Base-by-base conservation (phyloP, 2,113 vertebrate species). In the Protomyctophum bolini region DNA sequence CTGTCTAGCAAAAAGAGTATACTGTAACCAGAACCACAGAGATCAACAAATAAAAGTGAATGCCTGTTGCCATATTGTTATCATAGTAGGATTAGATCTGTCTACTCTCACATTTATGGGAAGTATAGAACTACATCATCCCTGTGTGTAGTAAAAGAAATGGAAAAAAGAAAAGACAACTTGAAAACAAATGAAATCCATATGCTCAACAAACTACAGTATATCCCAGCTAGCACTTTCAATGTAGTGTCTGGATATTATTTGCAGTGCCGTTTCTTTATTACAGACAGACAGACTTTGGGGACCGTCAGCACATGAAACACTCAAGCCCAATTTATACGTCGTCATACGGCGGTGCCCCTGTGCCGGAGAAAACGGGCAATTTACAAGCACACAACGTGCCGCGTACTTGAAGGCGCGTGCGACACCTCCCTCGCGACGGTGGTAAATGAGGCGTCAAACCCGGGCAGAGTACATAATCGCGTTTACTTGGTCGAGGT, bases 401-500 rank as follows among this genome's bases (percentile, higher is more conserved):
- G 33, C 4, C 4, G 33, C 33, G 33, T 2, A 33, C 33, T 4
- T 33, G 33, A 4, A 2, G 33, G 33, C 33, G 33, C 33, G 33
- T 33, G 33, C 33, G 33, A 33, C 33, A 33, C 33, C 33, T 33
- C 33, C 33, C 33, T 33, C 2, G 4, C 33, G 33, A 33, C 33
- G 33, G 33, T 4, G 33, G 33, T 33, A 33, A 33, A 33, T 33
- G 2, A 33, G 33, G 33, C 33, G 33, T 33, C 33, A 33, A 33
- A n/a, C n/a, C 83, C 87, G 90, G 82, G 77, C 89, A 86, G 87
- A 92, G 88, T 89, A 91, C 86, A 91, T 93, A 91, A 93, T 93
- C 87, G 76, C 86, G 88, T 92, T 93, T 92, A 91, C 89, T 91
- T 93, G 90, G 90, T 91, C 81, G 84, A 88, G 88, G 85, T 92